These are phyloP conservation scores for Sebastes fasciatus DNA, from an alignment of 2,113 vertebrate species.

Conservation along the genomic window DNA sequence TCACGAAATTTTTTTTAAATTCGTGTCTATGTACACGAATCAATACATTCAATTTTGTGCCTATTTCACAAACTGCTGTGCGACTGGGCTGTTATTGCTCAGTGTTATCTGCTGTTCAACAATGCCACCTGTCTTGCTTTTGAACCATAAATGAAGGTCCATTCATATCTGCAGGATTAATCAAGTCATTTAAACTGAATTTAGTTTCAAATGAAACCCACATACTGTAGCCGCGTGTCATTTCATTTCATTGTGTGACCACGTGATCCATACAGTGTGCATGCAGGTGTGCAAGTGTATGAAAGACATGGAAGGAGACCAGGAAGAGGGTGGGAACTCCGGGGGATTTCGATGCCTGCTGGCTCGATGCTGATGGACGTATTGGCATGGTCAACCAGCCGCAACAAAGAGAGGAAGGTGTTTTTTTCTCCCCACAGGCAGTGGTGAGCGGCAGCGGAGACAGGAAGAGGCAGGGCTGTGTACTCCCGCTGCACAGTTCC, in stretches of 20 bases:
- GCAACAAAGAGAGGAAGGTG: constrained; percentile 86
- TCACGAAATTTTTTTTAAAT: too few relatives aligned
- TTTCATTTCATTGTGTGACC: neutral
- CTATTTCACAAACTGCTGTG: too few relatives aligned
- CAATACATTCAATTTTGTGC: too few relatives aligned
- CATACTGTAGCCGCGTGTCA: neutral
- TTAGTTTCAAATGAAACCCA: neutral
- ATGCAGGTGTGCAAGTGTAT: constrained; percentile 28
- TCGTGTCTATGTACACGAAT: too few relatives aligned
- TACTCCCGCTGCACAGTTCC: constrained; percentile 71
- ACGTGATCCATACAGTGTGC: constrained; percentile 1
- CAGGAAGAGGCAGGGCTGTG: constrained; percentile 82
- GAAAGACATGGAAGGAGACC: constrained; percentile 45
- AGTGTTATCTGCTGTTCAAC: neutral
- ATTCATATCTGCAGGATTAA: constrained; percentile 3
- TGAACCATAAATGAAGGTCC: neutral
- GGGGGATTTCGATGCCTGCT: constrained; percentile 23
- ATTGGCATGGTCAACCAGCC: constrained; percentile 69
- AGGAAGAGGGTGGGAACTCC: constrained; percentile 53
- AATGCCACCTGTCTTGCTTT: neutral
- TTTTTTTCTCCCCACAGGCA: constrained; percentile 54
- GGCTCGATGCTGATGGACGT: constrained; percentile 61
- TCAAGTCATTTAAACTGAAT: constrained; percentile 8
- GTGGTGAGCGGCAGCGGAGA: constrained; percentile 60
- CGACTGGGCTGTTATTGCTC: neutral